Evolutionary conservation across 2,113 vertebrate species (phyloP).

Genomic region (Etia nguti): DNA sequence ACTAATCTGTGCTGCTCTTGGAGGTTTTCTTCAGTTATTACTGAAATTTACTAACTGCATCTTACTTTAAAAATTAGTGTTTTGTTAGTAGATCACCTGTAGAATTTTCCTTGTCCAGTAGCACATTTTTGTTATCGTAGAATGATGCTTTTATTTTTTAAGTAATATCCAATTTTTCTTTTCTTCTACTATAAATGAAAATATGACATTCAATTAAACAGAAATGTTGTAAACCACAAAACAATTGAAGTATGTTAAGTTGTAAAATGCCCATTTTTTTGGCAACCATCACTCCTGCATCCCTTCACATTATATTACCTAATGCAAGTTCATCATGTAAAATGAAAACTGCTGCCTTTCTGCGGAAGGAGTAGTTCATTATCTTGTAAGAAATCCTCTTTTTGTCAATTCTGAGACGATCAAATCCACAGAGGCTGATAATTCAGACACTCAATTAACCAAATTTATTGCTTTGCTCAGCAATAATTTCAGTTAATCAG

Average conservation of each 20-base stretch:
- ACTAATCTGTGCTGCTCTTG: not conserved
- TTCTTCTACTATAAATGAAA: not conserved
- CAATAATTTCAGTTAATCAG: not conserved
- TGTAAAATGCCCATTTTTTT: not conserved
- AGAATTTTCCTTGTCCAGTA: fast-evolving
- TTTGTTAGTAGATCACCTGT: not conserved
- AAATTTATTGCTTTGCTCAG: not conserved
- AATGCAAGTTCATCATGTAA: not conserved
- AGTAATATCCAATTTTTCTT: not conserved
- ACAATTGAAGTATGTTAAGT: not conserved
- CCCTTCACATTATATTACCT: not conserved
- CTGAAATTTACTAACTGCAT: not conserved
- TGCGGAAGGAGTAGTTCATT: not conserved
- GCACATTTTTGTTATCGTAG: not conserved
- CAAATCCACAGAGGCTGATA: not conserved
- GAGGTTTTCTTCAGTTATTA: not conserved
- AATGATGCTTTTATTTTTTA: not conserved
- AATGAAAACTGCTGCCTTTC: not conserved
- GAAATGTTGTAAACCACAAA: not conserved
- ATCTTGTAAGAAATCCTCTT: not conserved
- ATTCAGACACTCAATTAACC: not conserved
- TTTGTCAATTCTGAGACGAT: not conserved
- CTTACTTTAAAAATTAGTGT: not conserved
- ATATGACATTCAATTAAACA: not conserved
- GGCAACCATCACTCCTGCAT: not conserved